phyloP scores from a whole-genome alignment of 1,140 invertebrate genomes.

The Zaprionus nigranus region DNA sequence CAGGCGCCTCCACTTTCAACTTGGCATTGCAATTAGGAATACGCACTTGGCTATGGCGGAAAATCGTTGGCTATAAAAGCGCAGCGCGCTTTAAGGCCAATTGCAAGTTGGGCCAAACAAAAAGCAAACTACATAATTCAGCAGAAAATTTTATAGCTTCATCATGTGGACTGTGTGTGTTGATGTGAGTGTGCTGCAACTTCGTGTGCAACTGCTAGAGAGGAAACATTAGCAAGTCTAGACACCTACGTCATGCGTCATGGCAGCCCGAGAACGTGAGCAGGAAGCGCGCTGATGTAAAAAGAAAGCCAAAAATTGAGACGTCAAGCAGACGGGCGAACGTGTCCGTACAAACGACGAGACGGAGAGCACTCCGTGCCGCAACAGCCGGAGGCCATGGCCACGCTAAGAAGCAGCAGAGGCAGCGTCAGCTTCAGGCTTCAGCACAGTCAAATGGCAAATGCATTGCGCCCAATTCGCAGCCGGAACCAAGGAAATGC shows the following conservation, averaged over 20 bases:
- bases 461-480: constrained; percentile 45
- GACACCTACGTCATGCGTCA: constrained; percentile 84
- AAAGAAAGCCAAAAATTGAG: constrained; percentile 74
- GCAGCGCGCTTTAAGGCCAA: constrained; percentile 44
- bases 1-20: background rate
- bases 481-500: constrained; percentile 26
- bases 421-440: constrained; percentile 7
- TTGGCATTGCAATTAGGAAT: constrained; percentile 33
- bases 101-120: constrained; percentile 50
- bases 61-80: constrained; percentile 23
- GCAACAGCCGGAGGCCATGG: constrained; percentile 31
- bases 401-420: constrained; percentile 25
- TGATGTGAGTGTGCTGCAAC: constrained; percentile 11
- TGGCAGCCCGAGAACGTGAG: constrained; percentile 67
- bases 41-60: constrained; percentile 1
- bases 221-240: constrained; percentile 84
- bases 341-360: constrained; percentile 31
- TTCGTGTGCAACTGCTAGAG: constrained; percentile 55
- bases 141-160: constrained; percentile 75
- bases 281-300: constrained; percentile 51
- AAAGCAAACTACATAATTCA: constrained; percentile 69
- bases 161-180: constrained; percentile 43
- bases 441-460: constrained; percentile 36
- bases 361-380: background rate
- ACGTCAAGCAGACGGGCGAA: constrained; percentile 72